Evolutionary conservation across 2,888 invertebrate species (phyloP).

Genomic region (Cephus sareptanus): DNA sequence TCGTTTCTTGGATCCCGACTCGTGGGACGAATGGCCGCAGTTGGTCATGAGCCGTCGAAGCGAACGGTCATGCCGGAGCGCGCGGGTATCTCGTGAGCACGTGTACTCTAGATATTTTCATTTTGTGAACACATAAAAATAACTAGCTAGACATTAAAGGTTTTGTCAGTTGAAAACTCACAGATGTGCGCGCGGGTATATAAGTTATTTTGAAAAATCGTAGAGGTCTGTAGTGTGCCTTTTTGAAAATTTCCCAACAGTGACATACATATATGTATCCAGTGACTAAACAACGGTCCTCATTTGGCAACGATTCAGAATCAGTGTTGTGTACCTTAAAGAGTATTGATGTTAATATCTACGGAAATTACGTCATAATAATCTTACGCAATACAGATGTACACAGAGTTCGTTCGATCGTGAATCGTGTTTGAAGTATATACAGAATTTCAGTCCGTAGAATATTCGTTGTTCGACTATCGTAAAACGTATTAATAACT

Average conservation of each 20-base stretch:
- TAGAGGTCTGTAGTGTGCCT: background rate
- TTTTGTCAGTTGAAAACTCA: background rate
- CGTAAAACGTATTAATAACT: background rate
- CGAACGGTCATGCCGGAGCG: slow-evolving; percentile 20
- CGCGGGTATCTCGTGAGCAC: background rate
- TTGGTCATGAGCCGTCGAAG: slow-evolving; percentile 37
- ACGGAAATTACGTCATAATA: background rate
- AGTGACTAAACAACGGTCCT: background rate
- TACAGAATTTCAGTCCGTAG: background rate
- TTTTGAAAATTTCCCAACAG: background rate
- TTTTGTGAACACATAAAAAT: background rate
- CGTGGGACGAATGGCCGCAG: slow-evolving; percentile 31
- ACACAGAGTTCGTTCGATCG: background rate
- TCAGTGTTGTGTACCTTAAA: background rate
- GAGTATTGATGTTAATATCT: background rate
- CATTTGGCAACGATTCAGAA: background rate
- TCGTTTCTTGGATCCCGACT: slow-evolving; percentile 12
- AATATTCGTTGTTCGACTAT: background rate
- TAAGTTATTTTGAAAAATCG: background rate
- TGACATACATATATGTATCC: background rate
- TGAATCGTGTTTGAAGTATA: background rate
- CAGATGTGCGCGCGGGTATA: background rate
- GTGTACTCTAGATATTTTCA: background rate
- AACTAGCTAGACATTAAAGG: background rate
- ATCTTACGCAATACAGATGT: background rate